phyloP scores from a whole-genome alignment of 2,797 vertebrate genomes.

The Enteromius mattozi region DNA sequence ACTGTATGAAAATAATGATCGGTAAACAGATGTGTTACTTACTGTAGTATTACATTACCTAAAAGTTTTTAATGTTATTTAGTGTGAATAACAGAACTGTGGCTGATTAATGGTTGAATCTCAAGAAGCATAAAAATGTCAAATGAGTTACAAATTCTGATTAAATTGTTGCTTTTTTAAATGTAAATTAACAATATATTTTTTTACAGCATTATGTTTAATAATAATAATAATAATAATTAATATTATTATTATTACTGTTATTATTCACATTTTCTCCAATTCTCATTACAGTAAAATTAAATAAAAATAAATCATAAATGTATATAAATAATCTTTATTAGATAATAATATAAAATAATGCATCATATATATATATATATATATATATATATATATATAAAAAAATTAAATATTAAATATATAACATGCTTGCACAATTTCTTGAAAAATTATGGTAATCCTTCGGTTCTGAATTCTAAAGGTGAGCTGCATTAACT shows the following conservation, averaged over 20 bases:
- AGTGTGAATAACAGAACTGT: neutral
- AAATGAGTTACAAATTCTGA: neutral
- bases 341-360: neutral
- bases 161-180: neutral
- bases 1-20: neutral
- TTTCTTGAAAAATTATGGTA: neutral
- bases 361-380: neutral
- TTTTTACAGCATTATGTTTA: too few species aligned
- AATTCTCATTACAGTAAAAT: too few species aligned
- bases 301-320: too few species aligned
- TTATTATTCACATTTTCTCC: too few species aligned
- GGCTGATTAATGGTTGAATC: neutral
- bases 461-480: neutral
- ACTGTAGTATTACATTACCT: neutral
- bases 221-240: too few species aligned
- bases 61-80: neutral
- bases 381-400: neutral
- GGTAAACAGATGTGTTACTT: neutral
- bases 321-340: neutral
- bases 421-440: neutral
- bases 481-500: constrained; percentile 9
- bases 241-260: too few species aligned
- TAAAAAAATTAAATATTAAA: neutral
- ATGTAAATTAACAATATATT: neutral
- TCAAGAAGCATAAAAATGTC: neutral